Conservation (phyloP, 2,113 vertebrate genomes). For the Mirza zaza region DNA sequence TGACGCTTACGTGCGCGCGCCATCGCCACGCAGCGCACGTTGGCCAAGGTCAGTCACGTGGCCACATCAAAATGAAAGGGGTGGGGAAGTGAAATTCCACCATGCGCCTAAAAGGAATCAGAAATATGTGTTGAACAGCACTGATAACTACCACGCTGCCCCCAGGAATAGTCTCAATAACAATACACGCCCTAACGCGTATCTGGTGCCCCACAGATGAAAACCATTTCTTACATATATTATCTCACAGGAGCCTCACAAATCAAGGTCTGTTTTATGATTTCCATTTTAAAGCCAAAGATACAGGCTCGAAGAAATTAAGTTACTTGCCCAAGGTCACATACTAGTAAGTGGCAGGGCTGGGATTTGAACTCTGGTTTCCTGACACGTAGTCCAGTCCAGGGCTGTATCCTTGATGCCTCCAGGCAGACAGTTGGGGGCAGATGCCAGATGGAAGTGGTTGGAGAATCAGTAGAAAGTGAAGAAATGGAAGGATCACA, state of each 20-base stretch:
- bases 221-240: slow-evolving; percentile 12
- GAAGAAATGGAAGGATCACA: neutral
- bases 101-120: neutral
- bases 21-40: neutral
- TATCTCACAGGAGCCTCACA: neutral
- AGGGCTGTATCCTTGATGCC: neutral
- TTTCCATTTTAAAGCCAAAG: slow-evolving; percentile 30
- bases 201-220: neutral
- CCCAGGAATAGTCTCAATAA: neutral
- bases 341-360: neutral
- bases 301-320: slow-evolving; percentile 36
- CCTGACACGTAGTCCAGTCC: neutral
- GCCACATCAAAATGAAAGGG: neutral
- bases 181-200: neutral
- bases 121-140: neutral
- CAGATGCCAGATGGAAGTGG: neutral
- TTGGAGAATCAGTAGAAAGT: neutral
- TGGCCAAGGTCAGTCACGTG: neutral
- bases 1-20: neutral
- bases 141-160: neutral
- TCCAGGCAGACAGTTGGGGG: neutral
- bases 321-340: slow-evolving; percentile 14
- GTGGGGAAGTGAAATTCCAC: neutral
- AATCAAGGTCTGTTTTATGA: slow-evolving; percentile 36
- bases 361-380: slow-evolving; percentile 37